Base-by-base conservation (phyloP, 1,140 invertebrate species). In the Laodelphax striatellus region DNA sequence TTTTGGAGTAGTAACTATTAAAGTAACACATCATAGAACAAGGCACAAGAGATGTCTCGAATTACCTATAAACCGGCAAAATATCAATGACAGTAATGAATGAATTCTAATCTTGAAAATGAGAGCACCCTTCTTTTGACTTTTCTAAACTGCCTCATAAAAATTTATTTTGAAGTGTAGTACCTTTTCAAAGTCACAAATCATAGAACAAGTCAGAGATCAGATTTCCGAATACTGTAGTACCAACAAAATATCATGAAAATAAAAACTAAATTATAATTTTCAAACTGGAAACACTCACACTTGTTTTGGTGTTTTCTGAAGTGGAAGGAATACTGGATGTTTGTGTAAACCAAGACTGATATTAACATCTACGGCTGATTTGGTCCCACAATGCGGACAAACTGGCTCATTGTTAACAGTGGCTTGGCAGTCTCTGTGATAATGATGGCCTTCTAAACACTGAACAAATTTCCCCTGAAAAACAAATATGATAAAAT, bases 311-410 rank as follows among this genome's bases (percentile, higher is more conserved):
- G 71, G 65, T 55, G 71, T 67, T 64, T 73, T 74, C 68, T 79
- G 78, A 16, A 77, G 75, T 0, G 79, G 76, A 60, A 80, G 77
- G 63, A 81, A 81, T 17, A 81, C 73, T n/a, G 80, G 80, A 63
- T 77, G 75, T 38, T 76, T 74, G 55, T 75, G 72, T 24, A 76
- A 77, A 61, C 79, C 78, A 69, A 87, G 75, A 2, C 76, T 77
- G 1, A 88, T 73, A 21, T 76, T 63, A n/a, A 86, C 77, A 60
- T 84, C 79, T 44, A 73, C 74, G 2, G 75, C 68, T 3, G 76
- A 76, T 22, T 82, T 77, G 46, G 80, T 72, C 1, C 85, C 87
- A 71, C 90, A 93, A 70, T 93, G 90, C 1, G 88, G 88, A 72
- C 90, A 93, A 13, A 75, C 75, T 9, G 73, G 69, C 31, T 76